phyloP scores from a whole-genome alignment of 2,888 invertebrate species.

The Chesias legatella region DNA sequence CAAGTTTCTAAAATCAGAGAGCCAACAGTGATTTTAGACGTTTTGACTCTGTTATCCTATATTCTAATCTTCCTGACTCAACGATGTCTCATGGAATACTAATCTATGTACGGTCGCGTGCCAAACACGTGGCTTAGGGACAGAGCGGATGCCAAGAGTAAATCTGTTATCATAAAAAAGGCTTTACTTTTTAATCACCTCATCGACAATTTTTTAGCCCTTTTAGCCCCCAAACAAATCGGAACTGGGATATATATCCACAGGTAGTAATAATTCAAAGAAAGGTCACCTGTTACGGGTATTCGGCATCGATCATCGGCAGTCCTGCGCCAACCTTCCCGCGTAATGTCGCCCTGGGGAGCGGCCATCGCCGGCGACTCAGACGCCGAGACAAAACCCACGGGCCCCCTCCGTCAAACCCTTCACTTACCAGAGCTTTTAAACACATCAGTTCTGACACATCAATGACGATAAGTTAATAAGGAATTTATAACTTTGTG shows the following conservation, averaged over 20 bases:
- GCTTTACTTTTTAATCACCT: too few species aligned
- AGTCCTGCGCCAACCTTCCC: slow-evolving; percentile 69
- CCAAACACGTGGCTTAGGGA: slow-evolving; percentile 36
- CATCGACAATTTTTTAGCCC: too few species aligned
- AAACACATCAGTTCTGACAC: slow-evolving; percentile 39
- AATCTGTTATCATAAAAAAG: slow-evolving; percentile 27
- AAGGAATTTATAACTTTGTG: slow-evolving; percentile 66
- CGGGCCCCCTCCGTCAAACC: slow-evolving; percentile 59
- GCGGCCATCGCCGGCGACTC: slow-evolving; percentile 51
- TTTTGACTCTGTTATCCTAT: background rate
- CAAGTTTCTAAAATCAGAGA: too few species aligned
- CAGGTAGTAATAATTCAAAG: slow-evolving; percentile 76
- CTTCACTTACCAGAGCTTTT: slow-evolving; percentile 56
- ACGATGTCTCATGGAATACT: slow-evolving; percentile 14
- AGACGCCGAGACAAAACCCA: slow-evolving; percentile 62
- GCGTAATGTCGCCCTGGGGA: slow-evolving; percentile 74
- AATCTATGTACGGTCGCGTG: slow-evolving; percentile 20
- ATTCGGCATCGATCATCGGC: slow-evolving; percentile 79
- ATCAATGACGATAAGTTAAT: slow-evolving; percentile 59
- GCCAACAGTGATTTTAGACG: too few species aligned
- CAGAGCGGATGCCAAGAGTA: slow-evolving; percentile 42
- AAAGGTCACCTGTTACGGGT: slow-evolving; percentile 79
- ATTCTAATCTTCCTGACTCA: slow-evolving; percentile 16
- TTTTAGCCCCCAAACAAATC: slow-evolving; percentile 65
- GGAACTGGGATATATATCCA: slow-evolving; percentile 76